Percentiles rank a stretch among this genome's conserved stretches.
phyloP scores from a whole-genome alignment of 1,140 invertebrate species.

The Eufriesea mexicana region DNA sequence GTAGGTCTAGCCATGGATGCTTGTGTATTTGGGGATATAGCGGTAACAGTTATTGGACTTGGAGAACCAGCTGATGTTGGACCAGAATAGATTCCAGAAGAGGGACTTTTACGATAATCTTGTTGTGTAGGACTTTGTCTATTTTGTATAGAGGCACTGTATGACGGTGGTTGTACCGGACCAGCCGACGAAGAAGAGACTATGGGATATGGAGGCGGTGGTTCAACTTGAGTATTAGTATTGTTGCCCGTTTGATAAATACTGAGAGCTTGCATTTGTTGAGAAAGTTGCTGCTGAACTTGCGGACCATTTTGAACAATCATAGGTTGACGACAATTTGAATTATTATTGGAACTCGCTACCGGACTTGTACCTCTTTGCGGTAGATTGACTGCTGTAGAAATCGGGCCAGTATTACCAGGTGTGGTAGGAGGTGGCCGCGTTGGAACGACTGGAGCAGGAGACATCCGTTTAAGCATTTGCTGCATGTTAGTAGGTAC shows the following conservation, averaged over 20 bases:
- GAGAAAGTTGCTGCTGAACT: slow-evolving; percentile 91
- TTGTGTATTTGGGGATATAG: slow-evolving; percentile 83
- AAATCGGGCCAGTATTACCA: slow-evolving; percentile 73
- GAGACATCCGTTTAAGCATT: slow-evolving; percentile 92
- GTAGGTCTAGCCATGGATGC: slow-evolving; percentile 87
- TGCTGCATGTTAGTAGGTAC: slow-evolving; percentile 89
- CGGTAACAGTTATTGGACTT: slow-evolving; percentile 89
- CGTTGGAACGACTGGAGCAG: slow-evolving; percentile 86
- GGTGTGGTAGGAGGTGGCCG: slow-evolving; percentile 84
- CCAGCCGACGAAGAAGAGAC: slow-evolving; percentile 82
- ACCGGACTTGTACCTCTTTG: slow-evolving; percentile 91
- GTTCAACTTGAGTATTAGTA: slow-evolving; percentile 83
- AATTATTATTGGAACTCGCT: slow-evolving; percentile 80
- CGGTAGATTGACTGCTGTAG: slow-evolving; percentile 79
- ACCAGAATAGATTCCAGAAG: slow-evolving; percentile 91
- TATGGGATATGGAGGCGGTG: slow-evolving; percentile 91
- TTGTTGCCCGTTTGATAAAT: slow-evolving; percentile 86
- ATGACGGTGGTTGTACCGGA: slow-evolving; percentile 90
- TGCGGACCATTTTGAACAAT: slow-evolving; percentile 91
- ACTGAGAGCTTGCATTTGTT: slow-evolving; percentile 93
- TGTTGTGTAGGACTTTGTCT: slow-evolving; percentile 93
- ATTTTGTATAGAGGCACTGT: slow-evolving; percentile 92
- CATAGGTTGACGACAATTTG: slow-evolving; percentile 86
- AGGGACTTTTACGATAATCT: slow-evolving; percentile 89
- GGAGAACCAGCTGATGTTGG: slow-evolving; percentile 91